phyloP scores from a whole-genome alignment of 1,140 invertebrate genomes.

The Araneus ventricosus region DNA sequence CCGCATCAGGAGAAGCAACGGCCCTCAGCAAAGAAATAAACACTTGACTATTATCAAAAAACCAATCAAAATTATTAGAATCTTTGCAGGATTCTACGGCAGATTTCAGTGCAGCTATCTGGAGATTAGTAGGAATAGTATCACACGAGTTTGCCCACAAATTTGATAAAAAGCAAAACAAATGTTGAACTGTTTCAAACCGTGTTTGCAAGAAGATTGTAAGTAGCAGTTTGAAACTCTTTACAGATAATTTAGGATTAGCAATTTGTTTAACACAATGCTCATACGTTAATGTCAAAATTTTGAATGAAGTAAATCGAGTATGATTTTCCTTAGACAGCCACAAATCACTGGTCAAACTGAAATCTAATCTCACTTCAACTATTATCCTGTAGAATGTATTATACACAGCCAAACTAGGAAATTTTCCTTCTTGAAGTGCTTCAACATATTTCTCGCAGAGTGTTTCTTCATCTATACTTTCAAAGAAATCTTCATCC shows the following conservation, averaged over 20 bases:
- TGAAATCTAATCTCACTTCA: background rate
- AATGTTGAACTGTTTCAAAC: background rate
- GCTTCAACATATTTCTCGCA: background rate
- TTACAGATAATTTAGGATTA: background rate
- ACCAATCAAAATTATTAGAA: constrained; percentile 6
- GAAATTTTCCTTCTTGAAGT: background rate
- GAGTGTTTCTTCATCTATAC: background rate
- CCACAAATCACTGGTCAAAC: background rate
- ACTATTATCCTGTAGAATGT: constrained; percentile 2
- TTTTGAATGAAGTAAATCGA: background rate
- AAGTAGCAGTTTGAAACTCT: background rate
- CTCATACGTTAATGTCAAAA: constrained; percentile 30
- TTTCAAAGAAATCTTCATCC: background rate
- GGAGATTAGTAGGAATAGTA: background rate
- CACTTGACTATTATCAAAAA: constrained; percentile 40
- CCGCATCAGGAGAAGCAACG: background rate
- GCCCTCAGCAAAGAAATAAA: constrained; percentile 9
- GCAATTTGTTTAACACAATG: constrained; percentile 26
- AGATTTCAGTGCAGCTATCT: background rate
- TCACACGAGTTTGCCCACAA: constrained; percentile 1
- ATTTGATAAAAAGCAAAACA: constrained; percentile 47
- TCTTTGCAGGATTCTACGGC: background rate
- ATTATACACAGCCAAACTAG: background rate
- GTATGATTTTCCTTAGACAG: background rate
- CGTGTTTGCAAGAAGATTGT: background rate